Base-by-base conservation (phyloP, 2,888 invertebrate species). In the Sinotaia quadrata region DNA sequence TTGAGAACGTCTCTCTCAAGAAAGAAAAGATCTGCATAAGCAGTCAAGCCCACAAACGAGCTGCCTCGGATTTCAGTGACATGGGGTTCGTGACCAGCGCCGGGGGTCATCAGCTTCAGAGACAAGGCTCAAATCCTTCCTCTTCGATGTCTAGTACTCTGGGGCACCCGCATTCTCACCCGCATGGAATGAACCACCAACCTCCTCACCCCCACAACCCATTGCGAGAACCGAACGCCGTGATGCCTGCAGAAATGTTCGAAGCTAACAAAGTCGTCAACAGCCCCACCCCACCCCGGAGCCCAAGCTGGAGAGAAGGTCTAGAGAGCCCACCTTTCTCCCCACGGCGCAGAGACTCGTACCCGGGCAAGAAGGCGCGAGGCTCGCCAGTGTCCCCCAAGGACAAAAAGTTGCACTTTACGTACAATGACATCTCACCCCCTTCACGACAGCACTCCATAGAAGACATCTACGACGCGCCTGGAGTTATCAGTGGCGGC, bases 241-340 rank as follows among this genome's bases (percentile, higher is more conserved):
- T 44, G 56, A 65, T 65, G 65, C 65, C 65, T 18, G 0, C 44
- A 4, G 65, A 65, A 56, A 44, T 65, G n/a, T 54, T 65, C 41
- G 67, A 67, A 12, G 65, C 63, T 52, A 68, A 49, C 27, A 73
- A 76, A 24, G 65, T 68, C 2, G 61, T 78, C n/a, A 75, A 72
- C 59, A 82, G 82, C 72, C 84, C 83, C 1, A 80, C 84, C 8
- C 85, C 84, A 1, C 87, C 87, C 0, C 76, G 84, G n/a, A 86
- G 85, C 71, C 87, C 87, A 2, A 84, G 83, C 61, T 84, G 87
- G 86, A 73, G 84, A 21, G 84, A 84, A 67, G 84, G 84, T 5
- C 66, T 84, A 10, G 83, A 84, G 33, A 84, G 83, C 58, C 84
- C 84, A 2, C 84, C 84, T 31, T 84, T 84, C 69, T 84, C 84